Evolutionary conservation across 2,113 vertebrate genomes (phyloP), one percentile per base, ranked within the genome.

Genomic region (Percopsis transmontana): DNA sequence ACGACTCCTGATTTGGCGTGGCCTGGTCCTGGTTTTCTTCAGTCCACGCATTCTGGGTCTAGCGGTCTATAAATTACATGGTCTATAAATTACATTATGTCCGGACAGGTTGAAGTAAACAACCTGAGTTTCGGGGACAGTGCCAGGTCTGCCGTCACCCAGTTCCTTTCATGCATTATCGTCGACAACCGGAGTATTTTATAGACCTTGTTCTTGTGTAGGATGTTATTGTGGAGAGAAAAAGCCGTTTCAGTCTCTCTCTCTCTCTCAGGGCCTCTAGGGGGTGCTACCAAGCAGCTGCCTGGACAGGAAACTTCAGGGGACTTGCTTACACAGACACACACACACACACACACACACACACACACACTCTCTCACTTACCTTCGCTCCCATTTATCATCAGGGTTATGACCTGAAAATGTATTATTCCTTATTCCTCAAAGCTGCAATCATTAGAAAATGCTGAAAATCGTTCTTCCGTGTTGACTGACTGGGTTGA

Each of bases 261-360:
- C 84, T 56, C 55, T 73, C 68, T 87, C 87, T 90, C 84, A 89
- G 88, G 86, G 86, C 79, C 88, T 82, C 68, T 79, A 72, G 87
- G 79, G 80, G 86, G 74, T 76, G 85, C 77, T 81, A 68, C 68
- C 77, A 85, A 72, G 73, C 81, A 72, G 72, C 78, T 9, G 15
- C 72, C 77, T 80, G 70, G 80, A 77, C 66, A 53, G 68, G 60
- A 85, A 80, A 74, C 72, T 80, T 77, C 79, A 85, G 79, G 80
- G 76, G 73, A 84, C 73, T 77, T 33, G 0, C 58, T 24, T 19
- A 58, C 20, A 55, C 19, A 51, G 21, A 56, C 40, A 67, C 23
- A 52, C 62, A 47, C 44, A 55, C 64, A 19, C 45, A 53, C 12
- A 50, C 59, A 62, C 45, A 48, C 21, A 44, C 53, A 41, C n/a